Conservation (phyloP, 1,140 invertebrate genomes). For the Drosophila pachea region DNA sequence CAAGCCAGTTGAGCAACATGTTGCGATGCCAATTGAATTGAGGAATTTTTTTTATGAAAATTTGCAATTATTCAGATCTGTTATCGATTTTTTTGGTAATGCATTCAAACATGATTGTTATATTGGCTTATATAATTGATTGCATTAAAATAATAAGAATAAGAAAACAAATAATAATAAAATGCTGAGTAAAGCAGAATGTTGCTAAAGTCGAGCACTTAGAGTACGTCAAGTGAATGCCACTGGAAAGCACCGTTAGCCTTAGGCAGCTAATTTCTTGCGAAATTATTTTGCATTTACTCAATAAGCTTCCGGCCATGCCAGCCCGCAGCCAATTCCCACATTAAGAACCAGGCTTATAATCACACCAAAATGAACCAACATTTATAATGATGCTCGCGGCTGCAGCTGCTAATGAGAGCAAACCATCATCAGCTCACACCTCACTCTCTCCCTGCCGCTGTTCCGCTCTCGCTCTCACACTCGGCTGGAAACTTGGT, state of each 20-base stretch:
- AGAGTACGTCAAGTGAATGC: no score
- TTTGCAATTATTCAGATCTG: no score
- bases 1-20: constrained; percentile 10
- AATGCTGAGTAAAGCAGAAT: no score
- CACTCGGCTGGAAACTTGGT: constrained; percentile 9
- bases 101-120: background rate
- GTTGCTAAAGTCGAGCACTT: no score
- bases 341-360: constrained; percentile 66
- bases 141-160: no score
- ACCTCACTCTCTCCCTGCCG: constrained; percentile 1
- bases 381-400: constrained; percentile 54
- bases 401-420: constrained; percentile 54
- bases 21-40: constrained; percentile 8
- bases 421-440: constrained; percentile 30
- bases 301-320: constrained; percentile 11
- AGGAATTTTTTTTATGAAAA: no score
- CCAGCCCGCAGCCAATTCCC: constrained; percentile 40
- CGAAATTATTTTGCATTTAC: constrained; percentile 1
- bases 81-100: no score
- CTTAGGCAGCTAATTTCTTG: background rate
- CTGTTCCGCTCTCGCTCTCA: background rate
- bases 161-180: no score
- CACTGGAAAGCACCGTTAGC: background rate
- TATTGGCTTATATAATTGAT: no score
- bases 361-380: constrained; percentile 64